These are phyloP conservation scores for Amazona finschi DNA, from an alignment of 2,797 vertebrate species.

Conservation along the genomic window DNA sequence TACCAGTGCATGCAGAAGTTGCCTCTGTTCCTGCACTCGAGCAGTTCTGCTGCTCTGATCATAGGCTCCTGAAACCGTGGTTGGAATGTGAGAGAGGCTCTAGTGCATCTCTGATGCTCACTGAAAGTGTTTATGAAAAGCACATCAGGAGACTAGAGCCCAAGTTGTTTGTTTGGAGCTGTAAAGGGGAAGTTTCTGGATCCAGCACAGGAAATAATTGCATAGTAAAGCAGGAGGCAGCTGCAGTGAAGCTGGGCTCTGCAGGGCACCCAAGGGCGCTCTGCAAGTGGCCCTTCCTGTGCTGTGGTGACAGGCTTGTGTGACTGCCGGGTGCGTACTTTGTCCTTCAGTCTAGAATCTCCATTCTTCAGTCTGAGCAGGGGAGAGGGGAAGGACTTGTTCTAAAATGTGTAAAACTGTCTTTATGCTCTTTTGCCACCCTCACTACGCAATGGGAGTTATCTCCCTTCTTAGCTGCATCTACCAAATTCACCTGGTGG, in stretches of 20 bases:
- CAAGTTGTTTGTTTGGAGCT: background rate
- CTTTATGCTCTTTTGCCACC: background rate
- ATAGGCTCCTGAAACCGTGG: background rate
- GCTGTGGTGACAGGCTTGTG: background rate
- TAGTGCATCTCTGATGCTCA: accelerated
- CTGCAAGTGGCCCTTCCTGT: background rate
- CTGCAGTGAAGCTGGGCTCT: background rate
- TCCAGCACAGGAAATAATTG: background rate
- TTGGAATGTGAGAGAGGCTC: background rate
- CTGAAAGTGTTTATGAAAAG: background rate
- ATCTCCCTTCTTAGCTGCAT: background rate
- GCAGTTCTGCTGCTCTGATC: background rate
- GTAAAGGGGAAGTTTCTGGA: background rate
- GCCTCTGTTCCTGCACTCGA: background rate
- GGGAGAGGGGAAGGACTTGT: background rate
- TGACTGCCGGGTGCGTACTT: background rate
- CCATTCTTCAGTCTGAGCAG: background rate
- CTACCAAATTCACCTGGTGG: background rate
- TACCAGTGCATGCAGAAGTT: background rate
- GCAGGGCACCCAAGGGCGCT: background rate
- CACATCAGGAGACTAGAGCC: background rate
- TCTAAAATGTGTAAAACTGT: background rate
- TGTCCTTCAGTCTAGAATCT: background rate
- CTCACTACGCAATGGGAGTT: background rate
- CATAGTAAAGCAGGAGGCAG: background rate